Evolutionary conservation across 2,888 invertebrate species (phyloP).

Genomic region (Gastracanthus pulcherrimus): DNA sequence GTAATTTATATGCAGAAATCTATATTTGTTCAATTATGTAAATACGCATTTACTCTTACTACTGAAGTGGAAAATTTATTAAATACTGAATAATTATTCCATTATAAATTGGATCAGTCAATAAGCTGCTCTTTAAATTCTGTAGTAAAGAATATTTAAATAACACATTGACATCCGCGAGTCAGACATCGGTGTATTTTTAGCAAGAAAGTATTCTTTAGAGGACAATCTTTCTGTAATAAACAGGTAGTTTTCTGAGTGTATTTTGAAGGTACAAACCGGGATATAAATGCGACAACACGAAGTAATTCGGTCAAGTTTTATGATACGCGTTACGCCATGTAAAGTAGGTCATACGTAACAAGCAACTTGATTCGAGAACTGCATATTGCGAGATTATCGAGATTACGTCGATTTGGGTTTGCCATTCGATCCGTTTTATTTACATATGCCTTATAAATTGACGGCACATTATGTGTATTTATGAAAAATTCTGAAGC

Average conservation of each 20-base stretch:
- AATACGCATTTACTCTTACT: background rate
- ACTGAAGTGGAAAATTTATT: background rate
- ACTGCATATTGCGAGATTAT: conserved; percentile 16
- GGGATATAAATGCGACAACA: background rate
- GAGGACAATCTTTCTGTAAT: background rate
- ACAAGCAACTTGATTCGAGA: conserved; percentile 19
- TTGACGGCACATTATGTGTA: no score
- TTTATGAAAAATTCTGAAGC: no score
- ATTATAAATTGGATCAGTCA: background rate
- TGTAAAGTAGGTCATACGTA: conserved; percentile 35
- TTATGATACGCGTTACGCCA: conserved; percentile 38
- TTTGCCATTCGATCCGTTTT: background rate
- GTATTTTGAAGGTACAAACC: background rate
- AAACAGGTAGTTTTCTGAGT: background rate
- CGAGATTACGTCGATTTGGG: background rate
- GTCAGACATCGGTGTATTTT: no score
- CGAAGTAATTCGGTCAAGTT: conserved; percentile 1
- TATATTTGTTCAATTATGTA: conserved; percentile 7
- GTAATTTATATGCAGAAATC: background rate
- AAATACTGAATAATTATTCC: background rate
- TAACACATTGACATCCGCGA: background rate
- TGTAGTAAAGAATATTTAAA: background rate
- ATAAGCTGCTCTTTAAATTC: background rate
- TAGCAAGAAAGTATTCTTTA: no score
- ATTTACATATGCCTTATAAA: no score